phyloP scores from a whole-genome alignment of 2,113 vertebrate species.

The Pristiophorus japonicus region DNA sequence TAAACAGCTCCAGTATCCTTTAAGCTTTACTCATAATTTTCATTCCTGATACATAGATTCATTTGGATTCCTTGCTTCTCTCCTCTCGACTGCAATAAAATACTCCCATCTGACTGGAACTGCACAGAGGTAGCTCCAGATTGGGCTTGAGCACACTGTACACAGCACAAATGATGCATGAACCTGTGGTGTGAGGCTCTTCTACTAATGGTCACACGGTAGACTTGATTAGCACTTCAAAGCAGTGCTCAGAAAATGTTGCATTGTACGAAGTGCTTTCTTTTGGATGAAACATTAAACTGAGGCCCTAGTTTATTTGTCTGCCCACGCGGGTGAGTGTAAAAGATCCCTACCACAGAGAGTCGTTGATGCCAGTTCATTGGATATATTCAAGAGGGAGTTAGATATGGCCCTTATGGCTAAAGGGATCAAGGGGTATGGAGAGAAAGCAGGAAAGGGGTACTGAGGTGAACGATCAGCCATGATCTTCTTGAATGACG shows the following conservation, averaged over 20 bases:
- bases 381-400: too few relatives aligned
- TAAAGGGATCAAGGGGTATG: too few relatives aligned
- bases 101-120: background rate
- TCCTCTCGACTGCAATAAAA: background rate
- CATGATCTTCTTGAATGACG: too few relatives aligned
- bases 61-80: background rate
- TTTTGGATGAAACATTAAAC: background rate
- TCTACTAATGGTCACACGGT: background rate
- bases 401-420: too few relatives aligned
- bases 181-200: background rate
- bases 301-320: background rate
- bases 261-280: background rate
- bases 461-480: too few relatives aligned
- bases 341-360: too few relatives aligned
- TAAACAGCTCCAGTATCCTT: background rate
- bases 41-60: background rate
- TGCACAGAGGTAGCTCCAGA: background rate
- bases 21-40: background rate
- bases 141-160: background rate
- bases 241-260: background rate
- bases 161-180: background rate
- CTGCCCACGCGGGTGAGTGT: background rate
- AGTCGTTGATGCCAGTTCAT: too few relatives aligned
- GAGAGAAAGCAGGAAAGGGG: too few relatives aligned
- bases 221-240: background rate